Conservation (phyloP, 2,888 invertebrate species). For the Oscheius sp. region DNA sequence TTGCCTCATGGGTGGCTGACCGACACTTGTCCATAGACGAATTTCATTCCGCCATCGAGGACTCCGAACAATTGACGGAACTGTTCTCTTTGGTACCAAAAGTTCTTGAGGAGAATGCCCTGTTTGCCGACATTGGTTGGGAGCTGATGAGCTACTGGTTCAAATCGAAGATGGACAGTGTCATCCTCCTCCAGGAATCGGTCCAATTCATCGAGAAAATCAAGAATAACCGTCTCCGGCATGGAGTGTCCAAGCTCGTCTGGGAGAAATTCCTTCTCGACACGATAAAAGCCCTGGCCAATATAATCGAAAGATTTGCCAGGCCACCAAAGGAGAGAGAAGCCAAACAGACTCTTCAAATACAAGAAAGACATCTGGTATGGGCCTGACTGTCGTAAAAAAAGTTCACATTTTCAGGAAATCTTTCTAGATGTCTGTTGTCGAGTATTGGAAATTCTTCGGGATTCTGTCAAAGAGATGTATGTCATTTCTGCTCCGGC, state of each 20-base stretch:
- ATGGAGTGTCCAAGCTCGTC: conserved; percentile 65
- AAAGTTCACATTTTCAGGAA: conserved; percentile 28
- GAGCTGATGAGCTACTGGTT: conserved; percentile 57
- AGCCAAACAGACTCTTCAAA: conserved; percentile 51
- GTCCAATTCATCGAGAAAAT: conserved; percentile 24
- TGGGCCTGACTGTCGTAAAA: too few relatives aligned
- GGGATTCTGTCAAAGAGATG: conserved; percentile 41
- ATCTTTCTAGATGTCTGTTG: conserved; percentile 38
- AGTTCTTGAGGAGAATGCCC: not conserved
- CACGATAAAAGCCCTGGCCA: conserved; percentile 47
- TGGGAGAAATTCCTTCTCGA: conserved; percentile 68
- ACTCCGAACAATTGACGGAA: not conserved
- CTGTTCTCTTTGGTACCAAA: conserved; percentile 12
- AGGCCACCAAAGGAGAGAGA: conserved; percentile 57
- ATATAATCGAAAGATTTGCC: conserved; percentile 54
- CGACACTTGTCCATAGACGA: conserved; percentile 11
- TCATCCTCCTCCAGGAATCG: conserved; percentile 12
- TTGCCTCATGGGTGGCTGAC: conserved; percentile 36
- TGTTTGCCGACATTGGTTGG: conserved; percentile 61
- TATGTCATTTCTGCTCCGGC: conserved; percentile 36
- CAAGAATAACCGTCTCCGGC: conserved; percentile 50
- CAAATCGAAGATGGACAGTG: conserved; percentile 41
- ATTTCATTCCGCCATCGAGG: not conserved
- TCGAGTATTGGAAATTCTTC: conserved; percentile 41
- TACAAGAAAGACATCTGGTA: conserved; percentile 58